phyloP scores from a whole-genome alignment of 1,140 invertebrate species.

The Cataglyphis hispanica region DNA sequence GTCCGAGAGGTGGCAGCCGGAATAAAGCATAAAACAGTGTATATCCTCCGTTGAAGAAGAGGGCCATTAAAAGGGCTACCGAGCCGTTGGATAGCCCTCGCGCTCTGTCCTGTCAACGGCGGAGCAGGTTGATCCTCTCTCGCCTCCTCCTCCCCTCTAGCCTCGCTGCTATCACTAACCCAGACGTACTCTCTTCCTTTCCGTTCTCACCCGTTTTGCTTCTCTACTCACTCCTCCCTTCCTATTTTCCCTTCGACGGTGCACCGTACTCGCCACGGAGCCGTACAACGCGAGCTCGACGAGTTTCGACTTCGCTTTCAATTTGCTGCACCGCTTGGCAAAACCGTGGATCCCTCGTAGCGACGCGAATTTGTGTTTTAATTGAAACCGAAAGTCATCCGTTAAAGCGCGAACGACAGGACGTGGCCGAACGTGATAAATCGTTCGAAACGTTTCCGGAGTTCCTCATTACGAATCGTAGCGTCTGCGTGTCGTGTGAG shows the following conservation, averaged over 20 bases:
- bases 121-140: conserved; percentile 60
- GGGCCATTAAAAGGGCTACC: conserved; percentile 73
- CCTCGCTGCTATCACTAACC: neutral
- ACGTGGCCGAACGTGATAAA: conserved; percentile 36
- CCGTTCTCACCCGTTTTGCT: conserved; percentile 33
- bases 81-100: conserved; percentile 59
- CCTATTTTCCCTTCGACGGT: conserved; percentile 41
- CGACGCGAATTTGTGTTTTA: conserved; percentile 63
- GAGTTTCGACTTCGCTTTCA: conserved; percentile 51
- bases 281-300: neutral
- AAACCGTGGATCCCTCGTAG: conserved; percentile 55
- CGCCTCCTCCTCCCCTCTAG: conserved; percentile 16
- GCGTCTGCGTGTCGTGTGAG: neutral
- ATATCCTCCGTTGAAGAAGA: conserved; percentile 69
- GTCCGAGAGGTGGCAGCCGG: conserved; percentile 33
- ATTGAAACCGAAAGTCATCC: conserved; percentile 62
- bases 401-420: conserved; percentile 58
- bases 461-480: conserved; percentile 35
- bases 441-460: conserved; percentile 50
- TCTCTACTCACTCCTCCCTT: conserved; percentile 25
- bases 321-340: conserved; percentile 46
- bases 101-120: conserved; percentile 64
- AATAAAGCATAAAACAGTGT: conserved; percentile 72
- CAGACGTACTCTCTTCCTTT: neutral
- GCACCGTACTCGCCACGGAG: conserved; percentile 17